phyloP scores from a whole-genome alignment of 2,797 vertebrate species.

The Periophthalmus magnuspinnatus region DNA sequence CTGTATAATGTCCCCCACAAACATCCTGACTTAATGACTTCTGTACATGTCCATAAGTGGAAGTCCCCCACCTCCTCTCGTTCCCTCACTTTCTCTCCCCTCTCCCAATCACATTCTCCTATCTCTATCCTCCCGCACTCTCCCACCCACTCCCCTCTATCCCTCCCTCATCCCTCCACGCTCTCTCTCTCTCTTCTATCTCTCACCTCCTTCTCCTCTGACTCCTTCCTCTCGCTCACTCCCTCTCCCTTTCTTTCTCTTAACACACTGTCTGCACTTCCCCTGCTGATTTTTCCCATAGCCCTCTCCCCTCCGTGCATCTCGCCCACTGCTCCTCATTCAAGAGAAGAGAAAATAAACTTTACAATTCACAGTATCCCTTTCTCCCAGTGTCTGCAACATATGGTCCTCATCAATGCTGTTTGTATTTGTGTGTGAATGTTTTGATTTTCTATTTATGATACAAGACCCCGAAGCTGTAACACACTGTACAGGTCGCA shows the following conservation, averaged over 20 bases:
- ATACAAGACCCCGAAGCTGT: slow-evolving; percentile 67
- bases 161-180: not conserved
- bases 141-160: not conserved
- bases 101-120: too few species aligned
- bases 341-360: slow-evolving; percentile 10
- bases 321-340: slow-evolving; percentile 49
- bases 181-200: too few species aligned
- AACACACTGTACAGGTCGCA: not conserved
- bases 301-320: slow-evolving; percentile 53
- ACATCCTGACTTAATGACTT: slow-evolving; percentile 14
- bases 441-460: slow-evolving; percentile 74
- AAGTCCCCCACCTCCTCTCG: slow-evolving; percentile 33
- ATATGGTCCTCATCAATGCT: slow-evolving; percentile 78
- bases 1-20: not conserved
- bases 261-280: slow-evolving; percentile 63
- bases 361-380: slow-evolving; percentile 63
- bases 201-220: not conserved
- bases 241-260: slow-evolving; percentile 17
- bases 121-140: too few species aligned
- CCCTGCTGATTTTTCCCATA: slow-evolving; percentile 67
- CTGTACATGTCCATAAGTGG: slow-evolving; percentile 37
- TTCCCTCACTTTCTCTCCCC: not conserved
- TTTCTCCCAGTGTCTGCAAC: slow-evolving; percentile 69
- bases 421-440: slow-evolving; percentile 56
- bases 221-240: not conserved